A percentile compares a stretch with the other conserved stretches of the same genome.
Evolutionary conservation across 1,140 invertebrate genomes (phyloP).

Genomic region (Drosophila kepulauana): DNA sequence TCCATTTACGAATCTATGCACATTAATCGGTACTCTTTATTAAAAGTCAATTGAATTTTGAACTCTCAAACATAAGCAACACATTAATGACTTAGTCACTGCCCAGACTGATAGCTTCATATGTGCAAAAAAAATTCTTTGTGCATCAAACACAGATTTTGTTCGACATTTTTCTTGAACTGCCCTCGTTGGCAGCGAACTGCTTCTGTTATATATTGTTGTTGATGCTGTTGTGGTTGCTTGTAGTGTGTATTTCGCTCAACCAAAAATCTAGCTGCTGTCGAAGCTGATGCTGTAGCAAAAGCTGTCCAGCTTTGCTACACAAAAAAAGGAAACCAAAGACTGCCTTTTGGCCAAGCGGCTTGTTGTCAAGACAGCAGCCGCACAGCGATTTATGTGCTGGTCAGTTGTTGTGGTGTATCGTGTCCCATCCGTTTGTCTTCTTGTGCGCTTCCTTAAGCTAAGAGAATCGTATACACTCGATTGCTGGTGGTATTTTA

Average conservation of each 20-base stretch:
- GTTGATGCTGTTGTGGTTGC: constrained; percentile 9
- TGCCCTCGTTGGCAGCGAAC: constrained; percentile 1
- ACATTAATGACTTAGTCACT: too few species aligned
- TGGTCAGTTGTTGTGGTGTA: constrained; percentile 22
- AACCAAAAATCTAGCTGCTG: constrained; percentile 48
- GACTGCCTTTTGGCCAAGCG: constrained; percentile 27
- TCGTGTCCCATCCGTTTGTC: constrained; percentile 17
- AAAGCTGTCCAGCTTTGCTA: constrained; percentile 2
- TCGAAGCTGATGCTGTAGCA: constrained; percentile 7
- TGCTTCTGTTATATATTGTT: constrained; percentile 1
- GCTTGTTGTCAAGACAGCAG: constrained; percentile 47
- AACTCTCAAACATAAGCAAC: too few species aligned
- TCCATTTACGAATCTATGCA: too few species aligned
- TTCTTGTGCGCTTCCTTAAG: constrained; percentile 44
- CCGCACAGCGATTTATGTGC: constrained; percentile 67
- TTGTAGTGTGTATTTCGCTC: constrained; percentile 16
- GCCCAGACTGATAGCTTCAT: too few species aligned
- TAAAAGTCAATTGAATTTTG: too few species aligned
- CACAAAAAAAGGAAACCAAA: constrained; percentile 11
- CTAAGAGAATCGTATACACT: constrained; percentile 6
- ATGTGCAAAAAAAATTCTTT: too few species aligned
- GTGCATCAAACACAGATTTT: too few species aligned
- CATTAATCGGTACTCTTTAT: too few species aligned
- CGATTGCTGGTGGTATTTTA: constrained; percentile 64
- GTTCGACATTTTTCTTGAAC: not conserved